phyloP scores from a whole-genome alignment of 1,140 invertebrate genomes.

The Caerostris darwini region DNA sequence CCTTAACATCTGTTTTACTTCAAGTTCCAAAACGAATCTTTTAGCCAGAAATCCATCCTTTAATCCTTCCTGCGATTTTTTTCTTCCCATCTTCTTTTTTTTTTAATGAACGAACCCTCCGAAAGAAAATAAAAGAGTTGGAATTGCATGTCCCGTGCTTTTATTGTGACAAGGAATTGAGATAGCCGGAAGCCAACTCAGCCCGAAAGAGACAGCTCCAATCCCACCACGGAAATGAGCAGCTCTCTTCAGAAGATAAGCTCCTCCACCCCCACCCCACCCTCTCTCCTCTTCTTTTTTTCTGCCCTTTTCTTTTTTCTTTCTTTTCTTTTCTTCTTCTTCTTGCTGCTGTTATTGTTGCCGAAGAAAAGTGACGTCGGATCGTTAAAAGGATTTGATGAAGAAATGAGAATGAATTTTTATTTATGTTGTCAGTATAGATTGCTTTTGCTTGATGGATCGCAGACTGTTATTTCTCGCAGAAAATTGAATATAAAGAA shows the following conservation, averaged over 20 bases:
- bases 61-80: neutral
- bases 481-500: too few relatives aligned
- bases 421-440: too few relatives aligned
- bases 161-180: conserved; percentile 27
- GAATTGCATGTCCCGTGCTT: neutral
- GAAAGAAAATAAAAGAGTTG: neutral
- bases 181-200: neutral
- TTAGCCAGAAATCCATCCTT: neutral
- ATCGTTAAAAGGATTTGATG: too few relatives aligned
- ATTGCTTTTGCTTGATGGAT: too few relatives aligned
- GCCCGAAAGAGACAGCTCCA: conserved; percentile 55
- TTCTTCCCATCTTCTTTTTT: neutral
- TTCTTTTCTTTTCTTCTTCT: too few relatives aligned
- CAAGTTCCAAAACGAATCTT: neutral
- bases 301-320: too few relatives aligned
- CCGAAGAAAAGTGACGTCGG: too few relatives aligned
- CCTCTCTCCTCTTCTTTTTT: too few relatives aligned
- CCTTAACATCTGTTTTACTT: too few relatives aligned
- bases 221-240: conserved; percentile 58
- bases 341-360: too few relatives aligned
- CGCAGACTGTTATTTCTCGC: too few relatives aligned
- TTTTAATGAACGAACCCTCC: conserved; percentile 5
- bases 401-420: too few relatives aligned
- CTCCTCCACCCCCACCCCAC: neutral
- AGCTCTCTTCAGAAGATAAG: conserved; percentile 19